Base-by-base conservation (phyloP, 1,140 invertebrate genomes). In the Hycleus phaleratus region DNA sequence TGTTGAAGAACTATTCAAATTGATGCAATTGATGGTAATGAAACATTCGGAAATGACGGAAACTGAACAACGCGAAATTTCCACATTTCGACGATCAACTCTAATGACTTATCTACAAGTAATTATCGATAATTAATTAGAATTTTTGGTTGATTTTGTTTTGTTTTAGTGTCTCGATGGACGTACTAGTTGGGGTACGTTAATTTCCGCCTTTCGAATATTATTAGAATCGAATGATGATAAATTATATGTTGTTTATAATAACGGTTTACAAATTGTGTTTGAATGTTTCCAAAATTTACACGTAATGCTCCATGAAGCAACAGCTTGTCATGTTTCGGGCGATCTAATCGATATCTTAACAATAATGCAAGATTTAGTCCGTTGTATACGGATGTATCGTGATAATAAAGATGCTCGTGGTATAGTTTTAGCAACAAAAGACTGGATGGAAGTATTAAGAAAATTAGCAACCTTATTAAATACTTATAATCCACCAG, bases 231-330 rank as follows among this genome's bases (percentile, higher is more conserved):
- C 85, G 10, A 87, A 90, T 61, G 92, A 95, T 60, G 93, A 97
- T 75, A 82, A 89, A 66, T 73, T 94, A 24, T 87, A 90, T 67
- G 87, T 94, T 3, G 85, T 95, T 3, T 93, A 88, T 60, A 91
- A 94, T 68, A 86, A 88, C 49, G 93, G 92, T 4, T 77, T 97
- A 40, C 84, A 88, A 58, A 87, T 93, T 80, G 85, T 91, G 18
- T 87, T 93, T 72, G 92, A 95, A 81, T 90, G 92, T 11, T 84
- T 95, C 67, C 87, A 90, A 73, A 93, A 91, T 60, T 75, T 95
- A 53, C 91, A 95, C 77, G 86, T 91, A 62, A 94, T 95, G 88
- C 90, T 94, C 70, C 91, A 95, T 67, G 93, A 96, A 74, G 91
- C 92, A 10, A 93, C 90, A 3, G 90, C 90, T 0, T 93, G 91